These are phyloP conservation scores for Centropristis striata DNA, from an alignment of 2,113 vertebrate genomes.

Conservation along the genomic window DNA sequence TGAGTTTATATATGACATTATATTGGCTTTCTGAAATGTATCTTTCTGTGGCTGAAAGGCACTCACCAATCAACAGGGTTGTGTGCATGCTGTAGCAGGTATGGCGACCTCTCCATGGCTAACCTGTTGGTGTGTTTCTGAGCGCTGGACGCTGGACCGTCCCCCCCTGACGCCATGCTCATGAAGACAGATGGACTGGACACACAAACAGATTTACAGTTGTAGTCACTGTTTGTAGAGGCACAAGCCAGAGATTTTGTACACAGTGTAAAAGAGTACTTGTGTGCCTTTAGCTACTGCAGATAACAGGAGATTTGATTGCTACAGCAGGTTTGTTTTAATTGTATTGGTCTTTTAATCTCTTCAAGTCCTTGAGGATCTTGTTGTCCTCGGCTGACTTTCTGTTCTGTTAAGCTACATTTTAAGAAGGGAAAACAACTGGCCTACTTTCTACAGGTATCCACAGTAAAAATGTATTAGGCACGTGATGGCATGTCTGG, in stretches of 20 bases:
- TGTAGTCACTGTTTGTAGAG: too few species aligned
- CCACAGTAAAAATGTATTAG: too few species aligned
- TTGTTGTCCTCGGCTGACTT: too few species aligned
- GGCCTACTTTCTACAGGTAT: too few species aligned
- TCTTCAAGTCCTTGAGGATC: too few species aligned
- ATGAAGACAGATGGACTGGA: slow-evolving; percentile 75
- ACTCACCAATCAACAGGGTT: slow-evolving; percentile 96
- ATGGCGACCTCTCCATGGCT: slow-evolving; percentile 90
- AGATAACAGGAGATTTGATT: neutral
- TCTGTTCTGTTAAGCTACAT: too few species aligned
- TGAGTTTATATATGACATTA: neutral
- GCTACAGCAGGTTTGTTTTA: neutral
- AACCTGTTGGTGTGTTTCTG: slow-evolving; percentile 87
- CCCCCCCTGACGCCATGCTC: slow-evolving; percentile 87
- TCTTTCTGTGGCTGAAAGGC: neutral
- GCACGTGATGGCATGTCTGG: too few species aligned
- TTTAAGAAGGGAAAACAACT: too few species aligned
- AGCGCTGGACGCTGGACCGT: slow-evolving; percentile 38
- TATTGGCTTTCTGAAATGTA: neutral
- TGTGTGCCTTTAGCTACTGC: neutral
- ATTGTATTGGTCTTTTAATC: too few species aligned
- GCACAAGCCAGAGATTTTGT: neutral
- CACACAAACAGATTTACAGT: slow-evolving; percentile 12
- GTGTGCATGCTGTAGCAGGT: slow-evolving; percentile 94
- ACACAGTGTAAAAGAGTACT: neutral